These are phyloP conservation scores for Girardinichthys multiradiatus DNA, from an alignment of 2,113 vertebrate species.

Conservation along the genomic window DNA sequence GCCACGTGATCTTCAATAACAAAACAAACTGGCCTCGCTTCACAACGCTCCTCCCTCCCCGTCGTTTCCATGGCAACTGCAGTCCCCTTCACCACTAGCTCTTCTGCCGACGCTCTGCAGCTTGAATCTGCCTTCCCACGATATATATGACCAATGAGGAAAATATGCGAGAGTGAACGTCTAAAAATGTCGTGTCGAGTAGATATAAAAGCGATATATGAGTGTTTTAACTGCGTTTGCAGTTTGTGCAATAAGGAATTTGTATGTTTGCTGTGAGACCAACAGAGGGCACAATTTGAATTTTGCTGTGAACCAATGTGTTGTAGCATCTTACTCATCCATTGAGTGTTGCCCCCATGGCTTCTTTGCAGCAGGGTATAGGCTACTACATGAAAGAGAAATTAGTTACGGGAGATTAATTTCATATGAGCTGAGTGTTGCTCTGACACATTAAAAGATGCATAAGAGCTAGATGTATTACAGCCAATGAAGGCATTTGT, in stretches of 20 bases:
- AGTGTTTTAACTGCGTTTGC: not conserved
- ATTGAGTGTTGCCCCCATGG: not conserved
- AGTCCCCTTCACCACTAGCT: constrained; percentile 50
- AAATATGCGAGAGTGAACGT: not conserved
- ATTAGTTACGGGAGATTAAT: not conserved
- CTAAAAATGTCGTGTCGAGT: not conserved
- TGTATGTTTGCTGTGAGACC: constrained; percentile 30
- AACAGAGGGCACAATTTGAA: constrained; percentile 67
- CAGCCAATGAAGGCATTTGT: not conserved
- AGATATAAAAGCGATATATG: not conserved
- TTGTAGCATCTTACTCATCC: not conserved
- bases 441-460: not conserved
- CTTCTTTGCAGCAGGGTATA: not conserved
- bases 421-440: not conserved
- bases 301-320: constrained; percentile 2
- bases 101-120: constrained; percentile 10
- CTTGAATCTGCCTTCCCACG: constrained; percentile 8
- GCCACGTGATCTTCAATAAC: constrained; percentile 80
- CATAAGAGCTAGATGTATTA: not conserved
- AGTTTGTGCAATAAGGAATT: not conserved
- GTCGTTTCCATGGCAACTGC: constrained; percentile 78
- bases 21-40: constrained; percentile 74
- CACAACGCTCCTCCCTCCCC: constrained; percentile 53
- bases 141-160: constrained; percentile 1
- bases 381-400: not conserved